Evolutionary conservation across 92 coral and sea anemone species (phyloP).

Genomic region (Zoanthus sociatus): DNA sequence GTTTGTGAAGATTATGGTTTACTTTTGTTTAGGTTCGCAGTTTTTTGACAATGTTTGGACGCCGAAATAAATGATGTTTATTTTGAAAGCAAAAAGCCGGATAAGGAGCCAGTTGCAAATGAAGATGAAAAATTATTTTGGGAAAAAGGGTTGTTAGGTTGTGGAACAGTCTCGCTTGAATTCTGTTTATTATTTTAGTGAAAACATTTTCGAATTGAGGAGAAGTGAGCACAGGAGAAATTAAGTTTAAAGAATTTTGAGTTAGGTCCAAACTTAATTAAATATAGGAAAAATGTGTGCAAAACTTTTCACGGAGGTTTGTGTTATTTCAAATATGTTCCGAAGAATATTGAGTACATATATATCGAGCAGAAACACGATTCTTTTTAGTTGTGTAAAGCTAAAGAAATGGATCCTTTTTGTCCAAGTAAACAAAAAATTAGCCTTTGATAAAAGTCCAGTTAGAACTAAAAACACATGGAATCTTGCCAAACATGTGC

Average conservation of each 20-base stretch:
- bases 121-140: too few relatives aligned
- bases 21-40: background rate
- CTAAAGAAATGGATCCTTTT: constrained; percentile 49
- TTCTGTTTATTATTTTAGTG: too few relatives aligned
- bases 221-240: too few relatives aligned
- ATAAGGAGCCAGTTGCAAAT: too few relatives aligned
- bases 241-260: too few relatives aligned
- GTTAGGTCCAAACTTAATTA: too few relatives aligned
- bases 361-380: constrained; percentile 57
- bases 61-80: background rate
- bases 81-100: background rate
- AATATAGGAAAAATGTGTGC: too few relatives aligned
- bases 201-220: too few relatives aligned
- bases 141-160: too few relatives aligned
- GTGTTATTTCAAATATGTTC: constrained; percentile 1
- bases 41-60: background rate
- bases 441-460: constrained; percentile 61
- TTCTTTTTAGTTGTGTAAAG: constrained; percentile 46
- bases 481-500: constrained; percentile 58
- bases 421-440: constrained; percentile 54
- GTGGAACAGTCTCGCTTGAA: too few relatives aligned
- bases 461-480: constrained; percentile 62
- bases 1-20: too few relatives aligned
- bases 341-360: constrained; percentile 38
- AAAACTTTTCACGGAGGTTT: background rate